These are phyloP conservation scores for Trochalopteron elliotii DNA, from an alignment of 2,113 vertebrate species.

Conservation along the genomic window DNA sequence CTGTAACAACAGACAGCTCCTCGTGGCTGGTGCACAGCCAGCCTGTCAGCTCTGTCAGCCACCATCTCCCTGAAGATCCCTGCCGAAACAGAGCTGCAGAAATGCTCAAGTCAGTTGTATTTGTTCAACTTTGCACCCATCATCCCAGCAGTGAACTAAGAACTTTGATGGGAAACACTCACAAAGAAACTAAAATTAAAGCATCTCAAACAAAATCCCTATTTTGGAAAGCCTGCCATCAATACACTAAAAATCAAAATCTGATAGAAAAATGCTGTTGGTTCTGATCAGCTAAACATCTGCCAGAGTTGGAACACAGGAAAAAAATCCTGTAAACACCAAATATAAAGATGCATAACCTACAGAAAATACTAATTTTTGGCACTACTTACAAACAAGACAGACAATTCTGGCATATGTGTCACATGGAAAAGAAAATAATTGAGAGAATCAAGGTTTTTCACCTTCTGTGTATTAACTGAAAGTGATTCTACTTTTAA, in stretches of 20 bases:
- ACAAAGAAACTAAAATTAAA: not conserved
- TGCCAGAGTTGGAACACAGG: not conserved
- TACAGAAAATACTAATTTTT: not conserved
- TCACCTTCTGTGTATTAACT: not conserved
- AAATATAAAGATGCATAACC: not conserved
- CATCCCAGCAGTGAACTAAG: not conserved
- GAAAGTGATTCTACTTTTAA: not conserved
- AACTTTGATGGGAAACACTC: not conserved
- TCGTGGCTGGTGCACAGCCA: not conserved
- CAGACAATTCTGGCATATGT: not conserved
- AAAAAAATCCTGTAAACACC: not conserved
- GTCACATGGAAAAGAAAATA: not conserved
- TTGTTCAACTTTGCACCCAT: not conserved
- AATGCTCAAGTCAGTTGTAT: not conserved
- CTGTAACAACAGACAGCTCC: constrained; percentile 8
- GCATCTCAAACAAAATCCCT: not conserved
- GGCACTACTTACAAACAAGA: not conserved
- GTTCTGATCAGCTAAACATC: not conserved
- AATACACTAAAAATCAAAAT: not conserved
- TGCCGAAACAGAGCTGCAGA: not conserved
- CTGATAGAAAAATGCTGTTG: not conserved
- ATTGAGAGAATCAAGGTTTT: not conserved
- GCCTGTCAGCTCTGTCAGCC: not conserved
- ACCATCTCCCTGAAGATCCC: not conserved
- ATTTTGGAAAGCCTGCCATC: not conserved